These are phyloP conservation scores for Pempheris klunzingeri DNA, from an alignment of 2,797 vertebrate species.

Conservation along the genomic window DNA sequence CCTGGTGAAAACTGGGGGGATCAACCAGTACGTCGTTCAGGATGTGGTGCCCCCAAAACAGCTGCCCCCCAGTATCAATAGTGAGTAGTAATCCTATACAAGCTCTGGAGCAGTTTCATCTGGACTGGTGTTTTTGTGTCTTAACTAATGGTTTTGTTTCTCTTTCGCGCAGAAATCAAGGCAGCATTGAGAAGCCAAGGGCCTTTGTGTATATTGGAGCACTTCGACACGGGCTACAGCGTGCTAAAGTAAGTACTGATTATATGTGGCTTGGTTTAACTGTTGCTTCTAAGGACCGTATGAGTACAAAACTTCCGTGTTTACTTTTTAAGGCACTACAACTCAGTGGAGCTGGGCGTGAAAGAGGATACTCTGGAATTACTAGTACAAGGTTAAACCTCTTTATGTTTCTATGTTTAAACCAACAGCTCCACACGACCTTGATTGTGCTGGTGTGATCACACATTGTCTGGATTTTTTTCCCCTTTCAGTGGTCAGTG, in stretches of 20 bases:
- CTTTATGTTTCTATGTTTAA: not conserved
- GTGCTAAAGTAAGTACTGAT: conserved; percentile 90
- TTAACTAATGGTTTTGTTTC: not conserved
- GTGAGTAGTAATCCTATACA: conserved; percentile 77
- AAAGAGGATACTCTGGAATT: conserved; percentile 93
- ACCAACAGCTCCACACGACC: not conserved
- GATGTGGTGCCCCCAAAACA: conserved; percentile 87
- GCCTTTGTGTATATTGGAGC: conserved; percentile 89
- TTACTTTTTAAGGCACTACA: conserved; percentile 85
- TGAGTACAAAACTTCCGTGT: not conserved
- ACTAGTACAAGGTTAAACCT: conserved; percentile 87
- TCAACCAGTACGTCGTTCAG: conserved; percentile 92
- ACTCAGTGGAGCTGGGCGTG: conserved; percentile 78
- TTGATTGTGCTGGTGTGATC: accelerated
- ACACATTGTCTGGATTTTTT: not conserved
- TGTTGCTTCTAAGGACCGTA: not conserved
- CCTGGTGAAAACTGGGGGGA: conserved; percentile 87
- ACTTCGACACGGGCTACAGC: conserved; percentile 93
- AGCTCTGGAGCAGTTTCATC: not conserved
- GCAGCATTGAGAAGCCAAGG: conserved; percentile 85
- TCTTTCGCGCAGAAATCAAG: conserved; percentile 85
- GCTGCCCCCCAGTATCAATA: conserved; percentile 81
- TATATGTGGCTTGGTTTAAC: accelerated
- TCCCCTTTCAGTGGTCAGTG: conserved; percentile 86
- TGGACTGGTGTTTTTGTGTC: not conserved